Conservation (phyloP, 2,113 vertebrate genomes). For the Corvus moneduloides region DNA sequence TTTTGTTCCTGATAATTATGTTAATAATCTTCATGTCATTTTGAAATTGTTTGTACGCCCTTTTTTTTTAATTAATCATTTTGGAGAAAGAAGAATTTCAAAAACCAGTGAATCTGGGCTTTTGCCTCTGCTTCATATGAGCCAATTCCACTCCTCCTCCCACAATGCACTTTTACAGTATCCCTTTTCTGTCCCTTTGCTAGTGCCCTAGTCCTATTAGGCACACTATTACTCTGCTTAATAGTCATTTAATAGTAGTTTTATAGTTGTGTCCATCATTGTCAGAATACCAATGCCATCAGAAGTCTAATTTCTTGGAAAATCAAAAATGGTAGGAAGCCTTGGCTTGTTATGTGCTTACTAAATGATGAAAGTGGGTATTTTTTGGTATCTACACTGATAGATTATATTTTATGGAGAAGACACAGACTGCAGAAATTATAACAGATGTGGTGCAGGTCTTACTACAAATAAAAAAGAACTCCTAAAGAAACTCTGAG, state of each 20-base stretch:
- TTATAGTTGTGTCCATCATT: not conserved
- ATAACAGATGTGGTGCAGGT: not conserved
- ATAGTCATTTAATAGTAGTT: not conserved
- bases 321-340: not conserved
- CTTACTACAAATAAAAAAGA: not conserved
- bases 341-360: not conserved
- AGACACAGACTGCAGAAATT: not conserved
- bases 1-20: not conserved
- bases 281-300: not conserved
- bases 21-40: not conserved
- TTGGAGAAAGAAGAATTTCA: not conserved
- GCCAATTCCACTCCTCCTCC: not conserved
- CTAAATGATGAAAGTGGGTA: not conserved
- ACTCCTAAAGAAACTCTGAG: not conserved
- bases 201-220: not conserved
- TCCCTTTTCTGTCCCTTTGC: not conserved
- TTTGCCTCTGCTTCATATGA: not conserved
- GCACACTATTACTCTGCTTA: not conserved
- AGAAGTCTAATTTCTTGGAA: not conserved
- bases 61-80: not conserved
- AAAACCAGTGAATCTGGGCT: not conserved
- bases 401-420: not conserved
- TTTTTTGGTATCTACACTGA: conserved; percentile 1
- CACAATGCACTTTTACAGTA: not conserved
- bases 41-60: not conserved